A percentile compares a stretch with the other conserved stretches of the same genome.
Evolutionary conservation across 1,140 invertebrate genomes (phyloP).

Genomic region (Drosophila nannoptera): DNA sequence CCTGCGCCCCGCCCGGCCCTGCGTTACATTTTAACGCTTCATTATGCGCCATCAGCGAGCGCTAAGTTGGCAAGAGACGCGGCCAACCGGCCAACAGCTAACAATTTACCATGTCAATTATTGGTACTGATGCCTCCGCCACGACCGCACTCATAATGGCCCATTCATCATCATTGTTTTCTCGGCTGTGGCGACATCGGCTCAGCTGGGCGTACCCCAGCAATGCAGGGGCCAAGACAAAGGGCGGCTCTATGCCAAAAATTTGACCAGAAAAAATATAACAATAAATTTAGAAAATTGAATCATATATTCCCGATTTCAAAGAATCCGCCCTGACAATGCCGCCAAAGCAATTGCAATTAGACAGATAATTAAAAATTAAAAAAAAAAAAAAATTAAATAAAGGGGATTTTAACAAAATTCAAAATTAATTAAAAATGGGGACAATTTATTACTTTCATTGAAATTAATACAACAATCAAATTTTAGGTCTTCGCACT

Average conservation of each 20-base stretch:
- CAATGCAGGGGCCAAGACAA: slow-evolving; percentile 32
- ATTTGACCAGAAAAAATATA: neutral
- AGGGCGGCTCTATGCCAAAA: slow-evolving; percentile 29
- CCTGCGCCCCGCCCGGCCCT: slow-evolving; percentile 23
- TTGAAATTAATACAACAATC: neutral
- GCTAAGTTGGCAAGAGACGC: slow-evolving; percentile 26
- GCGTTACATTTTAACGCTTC: slow-evolving; percentile 75
- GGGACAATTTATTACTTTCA: too few species aligned
- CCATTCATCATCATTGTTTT: slow-evolving; percentile 30
- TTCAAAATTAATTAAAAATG: too few species aligned
- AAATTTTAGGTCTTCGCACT: too few species aligned
- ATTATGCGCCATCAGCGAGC: slow-evolving; percentile 66
- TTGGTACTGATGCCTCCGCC: slow-evolving; percentile 35
- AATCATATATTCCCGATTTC: neutral
- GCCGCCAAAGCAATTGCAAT: too few species aligned
- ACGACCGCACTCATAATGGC: slow-evolving; percentile 4
- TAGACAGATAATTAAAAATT: too few species aligned
- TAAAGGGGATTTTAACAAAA: too few species aligned
- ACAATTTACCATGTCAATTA: slow-evolving; percentile 66
- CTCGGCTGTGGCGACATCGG: slow-evolving; percentile 17
- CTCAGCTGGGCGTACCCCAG: slow-evolving; percentile 25
- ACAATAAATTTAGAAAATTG: neutral
- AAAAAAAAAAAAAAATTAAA: too few species aligned
- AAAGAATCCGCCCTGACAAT: too few species aligned
- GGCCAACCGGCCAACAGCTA: slow-evolving; percentile 43